These are phyloP conservation scores for Leucophenga montana DNA, from an alignment of 2,888 invertebrate species.

Conservation along the genomic window DNA sequence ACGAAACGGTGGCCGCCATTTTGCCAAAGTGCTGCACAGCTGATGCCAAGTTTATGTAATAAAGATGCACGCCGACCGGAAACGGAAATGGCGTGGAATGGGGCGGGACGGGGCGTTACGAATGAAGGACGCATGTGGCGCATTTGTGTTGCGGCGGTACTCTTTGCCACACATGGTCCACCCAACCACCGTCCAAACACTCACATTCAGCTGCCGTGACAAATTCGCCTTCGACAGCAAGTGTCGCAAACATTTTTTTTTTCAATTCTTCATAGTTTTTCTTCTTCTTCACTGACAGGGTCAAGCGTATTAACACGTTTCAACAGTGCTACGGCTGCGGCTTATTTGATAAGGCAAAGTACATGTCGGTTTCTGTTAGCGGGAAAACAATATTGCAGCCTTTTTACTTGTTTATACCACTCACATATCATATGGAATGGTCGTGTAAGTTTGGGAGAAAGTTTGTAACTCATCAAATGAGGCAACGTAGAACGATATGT, in stretches of 20 bases:
- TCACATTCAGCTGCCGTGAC: conserved; percentile 15
- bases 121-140: neutral
- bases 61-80: conserved; percentile 25
- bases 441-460: no score
- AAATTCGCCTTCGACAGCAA: conserved; percentile 32
- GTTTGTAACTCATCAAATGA: no score
- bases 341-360: neutral
- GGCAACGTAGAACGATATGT: no score
- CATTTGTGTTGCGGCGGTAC: neutral
- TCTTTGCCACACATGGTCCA: no score
- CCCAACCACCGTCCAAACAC: no score
- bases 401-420: no score
- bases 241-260: conserved; percentile 37
- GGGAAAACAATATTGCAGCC: conserved; percentile 13
- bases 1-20: conserved; percentile 31
- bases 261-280: conserved; percentile 1
- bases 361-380: neutral
- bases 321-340: neutral
- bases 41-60: conserved; percentile 46
- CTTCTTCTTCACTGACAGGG: neutral
- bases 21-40: conserved; percentile 56
- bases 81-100: conserved; percentile 18
- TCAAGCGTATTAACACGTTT: conserved; percentile 20
- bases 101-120: conserved; percentile 7
- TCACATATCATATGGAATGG: no score